Conservation (phyloP, 53 echinoderm and acorn worm genomes). For the Crossaster papposus region DNA sequence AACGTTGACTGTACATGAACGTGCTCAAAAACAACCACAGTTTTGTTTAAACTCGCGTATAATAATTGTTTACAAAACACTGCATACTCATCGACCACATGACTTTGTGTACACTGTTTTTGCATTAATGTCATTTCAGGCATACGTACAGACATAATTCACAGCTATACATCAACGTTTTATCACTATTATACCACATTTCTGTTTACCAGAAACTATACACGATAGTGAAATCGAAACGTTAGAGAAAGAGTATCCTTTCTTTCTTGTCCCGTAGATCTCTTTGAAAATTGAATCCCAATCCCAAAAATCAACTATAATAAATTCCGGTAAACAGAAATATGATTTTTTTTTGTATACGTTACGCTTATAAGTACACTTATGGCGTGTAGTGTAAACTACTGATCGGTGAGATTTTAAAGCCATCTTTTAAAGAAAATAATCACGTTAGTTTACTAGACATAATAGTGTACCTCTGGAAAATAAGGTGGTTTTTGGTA, state of each 20-base stretch:
- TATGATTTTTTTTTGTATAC: not conserved
- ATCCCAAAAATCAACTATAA: not conserved
- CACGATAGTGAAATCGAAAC: too few species aligned
- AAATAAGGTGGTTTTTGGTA: too few species aligned
- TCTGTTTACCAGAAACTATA: not conserved
- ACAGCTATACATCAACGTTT: not conserved
- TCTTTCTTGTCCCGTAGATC: too few species aligned
- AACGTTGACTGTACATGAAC: not conserved
- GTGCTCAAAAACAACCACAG: not conserved
- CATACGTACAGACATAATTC: not conserved
- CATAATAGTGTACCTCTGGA: too few species aligned
- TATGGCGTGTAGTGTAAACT: not conserved
- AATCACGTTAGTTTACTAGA: too few species aligned
- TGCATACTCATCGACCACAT: not conserved
- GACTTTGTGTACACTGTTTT: not conserved
- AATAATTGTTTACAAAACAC: not conserved
- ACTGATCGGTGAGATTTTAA: not conserved
- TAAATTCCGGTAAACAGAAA: not conserved
- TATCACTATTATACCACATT: not conserved
- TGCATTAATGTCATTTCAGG: conserved; percentile 35
- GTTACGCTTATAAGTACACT: not conserved
- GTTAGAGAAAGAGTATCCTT: too few species aligned
- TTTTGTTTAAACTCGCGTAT: not conserved
- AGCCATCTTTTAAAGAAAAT: too few species aligned
- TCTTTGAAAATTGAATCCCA: too few species aligned